Evolutionary conservation across 1,140 invertebrate genomes (phyloP).

Genomic region (Saccostrea echinata): DNA sequence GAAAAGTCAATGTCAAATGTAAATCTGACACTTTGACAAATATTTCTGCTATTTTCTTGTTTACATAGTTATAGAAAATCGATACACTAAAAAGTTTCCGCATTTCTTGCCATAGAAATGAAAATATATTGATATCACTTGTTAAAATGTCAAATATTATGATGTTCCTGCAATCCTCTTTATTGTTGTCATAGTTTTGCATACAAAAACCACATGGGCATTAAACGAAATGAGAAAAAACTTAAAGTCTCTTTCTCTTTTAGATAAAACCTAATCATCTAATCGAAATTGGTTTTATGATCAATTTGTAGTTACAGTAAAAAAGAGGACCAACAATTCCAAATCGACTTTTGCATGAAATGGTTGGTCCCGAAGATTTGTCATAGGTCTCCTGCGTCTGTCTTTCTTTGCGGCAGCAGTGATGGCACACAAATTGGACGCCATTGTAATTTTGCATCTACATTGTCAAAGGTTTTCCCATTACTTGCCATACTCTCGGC

Average conservation of each 20-base stretch:
- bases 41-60: conserved; percentile 1
- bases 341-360: conserved; percentile 12
- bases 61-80: conserved; percentile 30
- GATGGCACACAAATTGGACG: conserved; percentile 5
- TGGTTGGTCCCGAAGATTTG: conserved; percentile 1
- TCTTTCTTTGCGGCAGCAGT: neutral
- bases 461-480: neutral
- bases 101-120: neutral
- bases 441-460: conserved; percentile 16
- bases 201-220: neutral
- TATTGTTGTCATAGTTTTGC: neutral
- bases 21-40: conserved; percentile 37
- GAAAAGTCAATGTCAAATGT: conserved; percentile 9
- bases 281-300: neutral
- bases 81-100: neutral
- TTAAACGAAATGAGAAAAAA: neutral
- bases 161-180: neutral
- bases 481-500: neutral
- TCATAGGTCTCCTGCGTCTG: neutral
- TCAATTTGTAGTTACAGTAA: neutral
- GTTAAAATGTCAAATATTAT: neutral
- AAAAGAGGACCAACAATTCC: neutral
- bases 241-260: neutral
- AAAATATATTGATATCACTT: conserved; percentile 1
- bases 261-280: neutral